Evolutionary conservation across 2,797 vertebrate genomes (phyloP).

Genomic region (Malacoctenus gilli): DNA sequence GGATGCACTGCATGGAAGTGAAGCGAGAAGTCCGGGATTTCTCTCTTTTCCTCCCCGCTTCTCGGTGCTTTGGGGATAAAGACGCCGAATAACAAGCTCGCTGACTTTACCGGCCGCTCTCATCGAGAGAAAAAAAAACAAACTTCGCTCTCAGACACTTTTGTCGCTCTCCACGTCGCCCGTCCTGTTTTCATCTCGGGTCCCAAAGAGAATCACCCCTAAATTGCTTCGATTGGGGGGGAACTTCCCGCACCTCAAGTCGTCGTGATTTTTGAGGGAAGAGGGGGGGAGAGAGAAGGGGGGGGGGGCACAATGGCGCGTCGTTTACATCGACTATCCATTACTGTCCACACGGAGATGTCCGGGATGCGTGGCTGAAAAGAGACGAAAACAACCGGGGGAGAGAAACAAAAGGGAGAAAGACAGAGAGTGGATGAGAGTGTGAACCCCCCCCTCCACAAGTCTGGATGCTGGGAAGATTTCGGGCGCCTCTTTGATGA

Average conservation of each 20-base stretch:
- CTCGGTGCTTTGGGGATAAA: slow-evolving; percentile 24
- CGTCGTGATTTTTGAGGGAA: too few relatives aligned
- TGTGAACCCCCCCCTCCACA: slow-evolving; percentile 45
- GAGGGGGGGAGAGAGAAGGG: too few relatives aligned
- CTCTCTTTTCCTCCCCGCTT: slow-evolving; percentile 5
- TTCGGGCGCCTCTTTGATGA: slow-evolving; percentile 42
- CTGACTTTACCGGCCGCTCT: neutral
- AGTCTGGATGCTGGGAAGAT: slow-evolving; percentile 33
- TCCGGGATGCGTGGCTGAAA: slow-evolving; percentile 45
- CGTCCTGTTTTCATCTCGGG: slow-evolving; percentile 7
- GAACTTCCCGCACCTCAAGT: slow-evolving; percentile 39
- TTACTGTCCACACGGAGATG: slow-evolving; percentile 30
- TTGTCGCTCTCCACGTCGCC: slow-evolving; percentile 14
- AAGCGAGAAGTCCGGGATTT: slow-evolving; percentile 49
- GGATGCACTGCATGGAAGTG: slow-evolving; percentile 55
- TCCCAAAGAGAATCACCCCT: slow-evolving; percentile 12
- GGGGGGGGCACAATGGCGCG: slow-evolving; percentile 66
- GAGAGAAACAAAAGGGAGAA: neutral
- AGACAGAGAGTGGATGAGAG: slow-evolving; percentile 43
- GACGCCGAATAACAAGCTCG: neutral
- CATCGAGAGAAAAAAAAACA: too few relatives aligned
- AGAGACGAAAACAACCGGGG: neutral
- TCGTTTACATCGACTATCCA: slow-evolving; percentile 17
- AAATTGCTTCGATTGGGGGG: neutral
- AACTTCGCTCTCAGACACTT: slow-evolving; percentile 51